Percentiles rank a stretch among this genome's conserved stretches.
These are phyloP conservation scores for Orchestia grillus DNA, from an alignment of 1,140 invertebrate species.

Conservation along the genomic window DNA sequence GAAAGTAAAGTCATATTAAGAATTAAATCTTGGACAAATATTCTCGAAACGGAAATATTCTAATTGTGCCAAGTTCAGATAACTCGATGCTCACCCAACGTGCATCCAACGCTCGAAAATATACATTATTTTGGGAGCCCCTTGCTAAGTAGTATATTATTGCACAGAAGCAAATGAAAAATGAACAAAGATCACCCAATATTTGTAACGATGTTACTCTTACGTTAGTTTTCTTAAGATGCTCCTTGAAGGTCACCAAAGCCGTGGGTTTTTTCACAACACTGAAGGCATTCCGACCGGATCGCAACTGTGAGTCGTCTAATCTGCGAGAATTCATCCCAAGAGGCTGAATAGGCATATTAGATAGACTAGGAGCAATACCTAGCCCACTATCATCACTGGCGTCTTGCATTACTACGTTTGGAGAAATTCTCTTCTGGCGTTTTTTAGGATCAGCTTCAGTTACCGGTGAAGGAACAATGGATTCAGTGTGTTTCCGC, in stretches of 20 bases:
- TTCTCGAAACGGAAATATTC: no score
- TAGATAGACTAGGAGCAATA: not conserved
- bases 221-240: conserved; percentile 63
- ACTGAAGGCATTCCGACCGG: conserved; percentile 25
- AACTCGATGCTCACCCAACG: no score
- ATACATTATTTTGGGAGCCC: no score
- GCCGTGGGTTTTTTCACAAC: conserved; percentile 17
- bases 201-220: conserved; percentile 2
- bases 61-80: no score
- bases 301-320: not conserved
- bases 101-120: no score
- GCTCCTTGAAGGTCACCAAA: conserved; percentile 42
- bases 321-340: not conserved
- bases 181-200: no score
- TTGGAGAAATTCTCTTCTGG: not conserved
- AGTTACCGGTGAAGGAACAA: not conserved
- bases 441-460: not conserved
- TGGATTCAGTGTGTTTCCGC: not conserved
- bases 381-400: conserved; percentile 28
- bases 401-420: not conserved
- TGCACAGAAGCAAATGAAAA: no score
- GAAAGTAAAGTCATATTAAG: no score
- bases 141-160: no score
- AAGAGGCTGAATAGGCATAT: not conserved
- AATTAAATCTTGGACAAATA: no score